phyloP scores from a whole-genome alignment of 2,888 invertebrate genomes.

The Melipona bicolor region DNA sequence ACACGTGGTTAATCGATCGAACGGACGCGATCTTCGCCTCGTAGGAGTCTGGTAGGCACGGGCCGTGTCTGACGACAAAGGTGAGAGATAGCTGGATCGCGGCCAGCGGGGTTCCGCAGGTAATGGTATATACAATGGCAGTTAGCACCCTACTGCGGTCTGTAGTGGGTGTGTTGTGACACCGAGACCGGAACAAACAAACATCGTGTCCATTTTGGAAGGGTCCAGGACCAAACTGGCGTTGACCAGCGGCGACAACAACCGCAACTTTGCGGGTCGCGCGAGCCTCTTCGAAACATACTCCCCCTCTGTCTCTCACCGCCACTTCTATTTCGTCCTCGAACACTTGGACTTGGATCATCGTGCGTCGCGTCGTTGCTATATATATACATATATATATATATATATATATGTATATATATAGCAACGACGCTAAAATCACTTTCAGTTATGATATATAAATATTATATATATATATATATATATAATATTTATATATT shows the following conservation, averaged over 20 bases:
- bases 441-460: no score
- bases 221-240: constrained; percentile 58
- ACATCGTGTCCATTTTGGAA: constrained; percentile 74
- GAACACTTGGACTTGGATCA: constrained; percentile 6
- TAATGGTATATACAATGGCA: constrained; percentile 72
- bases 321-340: background rate
- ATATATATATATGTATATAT: no score
- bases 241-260: constrained; percentile 63
- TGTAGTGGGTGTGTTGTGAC: constrained; percentile 82
- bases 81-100: constrained; percentile 7
- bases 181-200: constrained; percentile 79
- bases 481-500: no score
- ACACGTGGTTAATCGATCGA: background rate
- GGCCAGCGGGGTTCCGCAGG: constrained; percentile 58
- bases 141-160: constrained; percentile 78
- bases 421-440: no score
- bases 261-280: constrained; percentile 68
- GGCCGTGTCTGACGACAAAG: constrained; percentile 11
- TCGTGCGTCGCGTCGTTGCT: background rate
- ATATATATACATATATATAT: no score
- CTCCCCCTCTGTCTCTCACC: background rate
- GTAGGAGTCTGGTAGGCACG: background rate
- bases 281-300: constrained; percentile 46
- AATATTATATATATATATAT: no score
- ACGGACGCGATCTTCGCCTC: background rate